phyloP scores from a whole-genome alignment of 2,888 invertebrate species.

The Hyppa rectilinea region DNA sequence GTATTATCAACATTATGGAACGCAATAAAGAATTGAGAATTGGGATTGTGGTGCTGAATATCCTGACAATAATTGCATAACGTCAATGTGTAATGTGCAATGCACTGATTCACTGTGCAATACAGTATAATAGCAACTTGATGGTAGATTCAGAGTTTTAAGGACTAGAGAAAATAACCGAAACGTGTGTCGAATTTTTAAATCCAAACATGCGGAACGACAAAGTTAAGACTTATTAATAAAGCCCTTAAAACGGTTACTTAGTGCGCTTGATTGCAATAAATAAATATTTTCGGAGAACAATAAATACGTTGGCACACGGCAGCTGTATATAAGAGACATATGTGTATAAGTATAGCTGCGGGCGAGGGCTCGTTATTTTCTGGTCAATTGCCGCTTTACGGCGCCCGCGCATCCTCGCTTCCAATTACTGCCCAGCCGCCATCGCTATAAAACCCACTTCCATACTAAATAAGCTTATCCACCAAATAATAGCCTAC shows the following conservation, averaged over 20 bases:
- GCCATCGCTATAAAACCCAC: conserved; percentile 87
- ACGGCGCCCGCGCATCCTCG: conserved; percentile 90
- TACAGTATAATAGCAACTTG: background rate
- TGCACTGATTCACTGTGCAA: background rate
- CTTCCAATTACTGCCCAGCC: conserved; percentile 90
- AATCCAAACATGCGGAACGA: background rate
- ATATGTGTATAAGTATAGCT: conserved; percentile 79
- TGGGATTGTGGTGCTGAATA: too few relatives aligned
- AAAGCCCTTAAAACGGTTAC: background rate
- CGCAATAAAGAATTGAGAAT: too few relatives aligned
- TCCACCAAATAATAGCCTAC: conserved; percentile 30
- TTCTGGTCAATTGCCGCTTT: conserved; percentile 91
- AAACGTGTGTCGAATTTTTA: background rate
- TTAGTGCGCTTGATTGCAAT: conserved; percentile 66
- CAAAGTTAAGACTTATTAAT: conserved; percentile 5
- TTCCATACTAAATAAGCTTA: conserved; percentile 68
- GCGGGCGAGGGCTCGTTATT: conserved; percentile 88
- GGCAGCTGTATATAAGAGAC: conserved; percentile 85
- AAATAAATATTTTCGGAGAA: conserved; percentile 77
- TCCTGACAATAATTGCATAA: background rate
- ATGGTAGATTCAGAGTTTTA: background rate
- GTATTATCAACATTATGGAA: too few relatives aligned
- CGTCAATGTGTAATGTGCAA: background rate
- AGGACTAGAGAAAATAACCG: background rate
- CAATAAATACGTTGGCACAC: conserved; percentile 79